Evolutionary conservation across 2,113 vertebrate genomes (phyloP).

Genomic region (Numida meleagris): DNA sequence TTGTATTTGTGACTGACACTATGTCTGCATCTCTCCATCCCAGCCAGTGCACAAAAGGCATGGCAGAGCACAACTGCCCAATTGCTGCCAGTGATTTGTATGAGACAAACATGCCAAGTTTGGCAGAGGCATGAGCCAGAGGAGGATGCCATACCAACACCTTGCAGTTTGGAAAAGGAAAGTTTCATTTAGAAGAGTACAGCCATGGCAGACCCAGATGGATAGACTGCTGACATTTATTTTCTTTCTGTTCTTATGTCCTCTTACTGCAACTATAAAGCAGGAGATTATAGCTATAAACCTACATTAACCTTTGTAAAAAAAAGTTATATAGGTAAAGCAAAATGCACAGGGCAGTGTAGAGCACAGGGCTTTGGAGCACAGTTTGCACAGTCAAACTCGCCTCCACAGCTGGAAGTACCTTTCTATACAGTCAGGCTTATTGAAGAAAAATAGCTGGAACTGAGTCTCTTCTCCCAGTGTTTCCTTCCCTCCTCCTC

Average conservation of each 20-base stretch:
- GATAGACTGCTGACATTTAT: background rate
- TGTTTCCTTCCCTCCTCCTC: background rate
- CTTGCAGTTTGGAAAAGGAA: background rate
- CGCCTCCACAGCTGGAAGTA: rapidly evolving
- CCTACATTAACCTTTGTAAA: background rate
- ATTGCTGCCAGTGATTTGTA: background rate
- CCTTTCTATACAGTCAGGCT: background rate
- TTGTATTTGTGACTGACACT: background rate
- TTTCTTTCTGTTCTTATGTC: background rate
- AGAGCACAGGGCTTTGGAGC: background rate
- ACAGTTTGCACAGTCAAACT: background rate
- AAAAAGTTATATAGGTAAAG: background rate
- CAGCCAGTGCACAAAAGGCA: rapidly evolving
- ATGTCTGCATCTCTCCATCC: rapidly evolving
- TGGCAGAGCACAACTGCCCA: background rate
- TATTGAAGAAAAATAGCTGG: background rate
- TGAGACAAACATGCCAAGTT: background rate
- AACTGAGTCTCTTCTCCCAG: background rate
- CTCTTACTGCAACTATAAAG: background rate
- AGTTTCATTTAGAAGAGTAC: background rate
- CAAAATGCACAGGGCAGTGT: background rate
- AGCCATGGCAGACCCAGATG: background rate
- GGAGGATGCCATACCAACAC: background rate
- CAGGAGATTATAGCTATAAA: background rate
- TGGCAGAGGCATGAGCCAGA: background rate